A percentile compares a stretch with the other conserved stretches of the same genome.
Conservation (phyloP, 2,797 vertebrate genomes). For the Carcharodon carcharias region DNA sequence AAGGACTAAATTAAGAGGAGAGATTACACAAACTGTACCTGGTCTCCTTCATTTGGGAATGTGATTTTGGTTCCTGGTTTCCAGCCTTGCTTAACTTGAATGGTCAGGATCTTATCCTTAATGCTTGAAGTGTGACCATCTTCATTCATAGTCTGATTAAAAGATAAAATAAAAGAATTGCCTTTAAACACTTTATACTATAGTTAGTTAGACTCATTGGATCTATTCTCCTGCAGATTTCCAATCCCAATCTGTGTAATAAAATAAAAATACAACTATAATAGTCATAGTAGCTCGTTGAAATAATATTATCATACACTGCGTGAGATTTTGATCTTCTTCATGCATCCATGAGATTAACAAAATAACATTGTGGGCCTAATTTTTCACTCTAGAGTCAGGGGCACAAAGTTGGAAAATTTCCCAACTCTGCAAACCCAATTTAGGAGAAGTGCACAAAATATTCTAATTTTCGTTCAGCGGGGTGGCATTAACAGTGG, state of each 20-base stretch:
- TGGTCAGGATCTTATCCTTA: slow-evolving; percentile 82
- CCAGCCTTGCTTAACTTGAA: slow-evolving; percentile 80
- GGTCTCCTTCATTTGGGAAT: slow-evolving; percentile 84
- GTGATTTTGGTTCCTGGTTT: slow-evolving; percentile 73
- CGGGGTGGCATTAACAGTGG: too few species aligned
- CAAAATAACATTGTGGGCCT: not conserved
- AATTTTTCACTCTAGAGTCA: too few species aligned
- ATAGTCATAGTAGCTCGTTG: not conserved
- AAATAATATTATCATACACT: slow-evolving; percentile 59
- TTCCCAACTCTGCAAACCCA: too few species aligned
- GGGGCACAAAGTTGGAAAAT: too few species aligned
- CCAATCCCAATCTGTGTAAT: not conserved
- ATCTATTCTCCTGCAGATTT: not conserved
- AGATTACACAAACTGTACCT: slow-evolving; percentile 60
- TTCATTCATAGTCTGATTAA: slow-evolving; percentile 78
- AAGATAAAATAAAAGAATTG: not conserved
- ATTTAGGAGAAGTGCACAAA: too few species aligned
- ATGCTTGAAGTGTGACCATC: slow-evolving; percentile 76
- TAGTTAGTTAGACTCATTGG: not conserved
- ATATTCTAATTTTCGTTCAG: too few species aligned
- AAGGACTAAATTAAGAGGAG: not conserved
- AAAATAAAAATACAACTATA: not conserved
- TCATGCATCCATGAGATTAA: slow-evolving; percentile 76
- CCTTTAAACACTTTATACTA: not conserved
- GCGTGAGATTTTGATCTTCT: slow-evolving; percentile 90